These are phyloP conservation scores for Rugalucina vietnamica DNA, from an alignment of 2,888 invertebrate species.

Conservation along the genomic window DNA sequence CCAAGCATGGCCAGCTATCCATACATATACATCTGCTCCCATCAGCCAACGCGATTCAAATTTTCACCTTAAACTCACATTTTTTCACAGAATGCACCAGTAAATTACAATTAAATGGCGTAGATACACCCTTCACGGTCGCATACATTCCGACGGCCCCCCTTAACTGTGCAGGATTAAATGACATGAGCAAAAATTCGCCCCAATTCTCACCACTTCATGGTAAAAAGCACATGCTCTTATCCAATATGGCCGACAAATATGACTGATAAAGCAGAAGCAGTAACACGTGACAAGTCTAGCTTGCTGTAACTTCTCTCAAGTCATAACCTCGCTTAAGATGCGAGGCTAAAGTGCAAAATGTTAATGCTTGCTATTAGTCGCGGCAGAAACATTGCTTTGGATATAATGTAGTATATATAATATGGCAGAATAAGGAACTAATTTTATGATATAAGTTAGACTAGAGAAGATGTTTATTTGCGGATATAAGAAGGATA, in stretches of 20 bases:
- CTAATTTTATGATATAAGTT: too few relatives aligned
- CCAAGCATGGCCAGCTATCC: neutral
- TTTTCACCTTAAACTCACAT: slow-evolving; percentile 1
- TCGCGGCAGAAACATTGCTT: too few relatives aligned
- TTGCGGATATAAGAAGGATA: too few relatives aligned
- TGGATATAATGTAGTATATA: too few relatives aligned
- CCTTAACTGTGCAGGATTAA: slow-evolving; percentile 1
- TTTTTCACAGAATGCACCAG: slow-evolving; percentile 5
- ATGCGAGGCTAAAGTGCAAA: neutral
- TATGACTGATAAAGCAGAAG: slow-evolving; percentile 14
- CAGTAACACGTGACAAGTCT: slow-evolving; percentile 1
- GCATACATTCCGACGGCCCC: slow-evolving; percentile 10
- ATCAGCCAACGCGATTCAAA: neutral
- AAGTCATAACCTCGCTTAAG: slow-evolving; percentile 1
- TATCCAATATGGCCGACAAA: slow-evolving; percentile 9
- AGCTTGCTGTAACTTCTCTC: slow-evolving; percentile 4
- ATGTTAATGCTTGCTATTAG: too few relatives aligned
- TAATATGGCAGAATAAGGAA: too few relatives aligned
- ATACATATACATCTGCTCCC: neutral
- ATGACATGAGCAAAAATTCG: neutral
- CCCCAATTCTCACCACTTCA: neutral
- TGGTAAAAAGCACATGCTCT: slow-evolving; percentile 12
- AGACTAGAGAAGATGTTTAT: too few relatives aligned
- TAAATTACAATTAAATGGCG: neutral
- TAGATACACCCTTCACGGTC: slow-evolving; percentile 12